These are phyloP conservation scores for Phallusia fumigata DNA, from an alignment of 23 tunicate species.

Conservation along the genomic window DNA sequence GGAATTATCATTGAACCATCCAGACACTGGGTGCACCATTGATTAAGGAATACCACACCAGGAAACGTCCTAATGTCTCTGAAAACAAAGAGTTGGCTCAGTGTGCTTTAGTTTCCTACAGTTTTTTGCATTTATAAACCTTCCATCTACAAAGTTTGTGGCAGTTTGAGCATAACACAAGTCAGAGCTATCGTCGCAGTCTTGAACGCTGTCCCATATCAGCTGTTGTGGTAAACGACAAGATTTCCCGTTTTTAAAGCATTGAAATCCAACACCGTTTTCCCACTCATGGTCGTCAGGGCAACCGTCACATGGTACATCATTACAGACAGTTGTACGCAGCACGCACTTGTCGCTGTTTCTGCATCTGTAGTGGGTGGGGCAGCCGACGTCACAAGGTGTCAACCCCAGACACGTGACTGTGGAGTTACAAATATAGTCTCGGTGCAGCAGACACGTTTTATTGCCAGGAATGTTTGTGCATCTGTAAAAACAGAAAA, in stretches of 20 bases:
- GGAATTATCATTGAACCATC: too few relatives aligned
- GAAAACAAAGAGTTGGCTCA: too few relatives aligned
- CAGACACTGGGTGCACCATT: too few relatives aligned
- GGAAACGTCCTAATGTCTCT: too few relatives aligned
- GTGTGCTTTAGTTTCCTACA: too few relatives aligned
- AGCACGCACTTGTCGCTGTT: conserved; percentile 19
- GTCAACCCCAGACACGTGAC: conserved; percentile 55
- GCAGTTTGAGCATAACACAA: conserved; percentile 23
- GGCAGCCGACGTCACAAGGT: conserved; percentile 80
- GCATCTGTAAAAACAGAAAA: background rate
- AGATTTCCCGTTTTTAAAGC: conserved; percentile 26
- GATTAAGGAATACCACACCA: too few relatives aligned
- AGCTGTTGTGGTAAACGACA: conserved; percentile 65
- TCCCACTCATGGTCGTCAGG: conserved; percentile 26
- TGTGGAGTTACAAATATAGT: conserved; percentile 51
- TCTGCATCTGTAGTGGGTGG: conserved; percentile 51
- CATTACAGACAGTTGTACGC: conserved; percentile 47
- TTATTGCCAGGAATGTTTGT: background rate
- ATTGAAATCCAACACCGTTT: conserved; percentile 51
- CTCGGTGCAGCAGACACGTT: conserved; percentile 44
- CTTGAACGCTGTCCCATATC: conserved; percentile 41
- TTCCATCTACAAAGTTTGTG: background rate
- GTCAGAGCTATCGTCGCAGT: conserved; percentile 57
- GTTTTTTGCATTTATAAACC: background rate
- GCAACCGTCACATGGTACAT: conserved; percentile 45